Evolutionary conservation across 2,113 vertebrate genomes (phyloP).

Genomic region (Acrocephalus kingi): DNA sequence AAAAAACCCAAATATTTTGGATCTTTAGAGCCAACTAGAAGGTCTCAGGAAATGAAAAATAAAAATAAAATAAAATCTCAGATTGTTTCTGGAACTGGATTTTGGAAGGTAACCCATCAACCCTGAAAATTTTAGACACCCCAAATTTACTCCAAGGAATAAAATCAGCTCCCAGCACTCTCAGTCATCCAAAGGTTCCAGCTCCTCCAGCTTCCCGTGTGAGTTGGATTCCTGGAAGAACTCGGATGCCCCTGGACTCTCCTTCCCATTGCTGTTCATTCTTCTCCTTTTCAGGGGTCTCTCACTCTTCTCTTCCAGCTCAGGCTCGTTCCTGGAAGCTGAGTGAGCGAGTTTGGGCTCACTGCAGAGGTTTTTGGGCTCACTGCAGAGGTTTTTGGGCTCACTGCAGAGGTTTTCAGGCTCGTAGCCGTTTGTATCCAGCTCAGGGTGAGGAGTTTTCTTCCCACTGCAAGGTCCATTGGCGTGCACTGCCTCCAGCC

Average conservation of each 20-base stretch:
- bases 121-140: conserved; percentile 80
- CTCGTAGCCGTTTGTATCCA: conserved; percentile 85
- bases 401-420: not conserved
- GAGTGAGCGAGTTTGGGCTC: conserved; percentile 60
- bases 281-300: conserved; percentile 80
- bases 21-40: conserved; percentile 51
- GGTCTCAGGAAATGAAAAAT: not conserved
- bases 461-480: conserved; percentile 79
- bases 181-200: conserved; percentile 75
- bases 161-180: conserved; percentile 57
- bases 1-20: not conserved
- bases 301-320: conserved; percentile 77
- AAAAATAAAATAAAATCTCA: not conserved
- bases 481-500: conserved; percentile 72
- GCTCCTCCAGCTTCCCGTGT: conserved; percentile 74
- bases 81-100: conserved; percentile 46
- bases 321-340: conserved; percentile 60
- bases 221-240: conserved; percentile 72
- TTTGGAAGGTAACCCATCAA: conserved; percentile 78
- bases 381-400: no score
- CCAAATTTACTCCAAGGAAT: conserved; percentile 70
- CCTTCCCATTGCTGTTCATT: conserved; percentile 76
- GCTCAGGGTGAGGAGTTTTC: conserved; percentile 71
- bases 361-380: no score
- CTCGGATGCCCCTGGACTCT: conserved; percentile 74